phyloP scores from a whole-genome alignment of 2,113 vertebrate species.

The Amblyornis subalaris region DNA sequence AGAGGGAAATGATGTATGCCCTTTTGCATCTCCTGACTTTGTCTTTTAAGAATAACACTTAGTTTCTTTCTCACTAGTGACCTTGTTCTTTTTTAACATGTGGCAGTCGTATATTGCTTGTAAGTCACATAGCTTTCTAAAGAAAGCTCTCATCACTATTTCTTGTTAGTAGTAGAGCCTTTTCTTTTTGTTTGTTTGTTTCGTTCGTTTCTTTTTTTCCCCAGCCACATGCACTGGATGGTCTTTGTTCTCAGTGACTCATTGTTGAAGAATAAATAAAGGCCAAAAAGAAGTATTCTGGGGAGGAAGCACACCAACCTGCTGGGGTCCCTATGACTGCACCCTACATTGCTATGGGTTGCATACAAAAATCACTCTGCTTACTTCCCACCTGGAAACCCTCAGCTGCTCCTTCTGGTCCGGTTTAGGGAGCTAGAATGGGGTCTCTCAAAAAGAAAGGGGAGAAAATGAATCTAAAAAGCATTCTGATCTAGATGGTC shows the following conservation, averaged over 20 bases:
- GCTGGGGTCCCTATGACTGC: accelerated
- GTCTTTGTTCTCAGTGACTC: background rate
- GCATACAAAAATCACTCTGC: background rate
- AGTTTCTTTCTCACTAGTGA: constrained; percentile 52
- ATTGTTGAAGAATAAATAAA: background rate
- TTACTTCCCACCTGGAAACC: background rate
- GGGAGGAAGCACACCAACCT: background rate
- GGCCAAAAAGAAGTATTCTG: background rate
- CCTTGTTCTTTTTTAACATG: constrained; percentile 34
- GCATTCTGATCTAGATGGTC: background rate
- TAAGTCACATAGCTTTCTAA: background rate
- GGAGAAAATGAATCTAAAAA: background rate
- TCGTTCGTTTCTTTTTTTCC: background rate
- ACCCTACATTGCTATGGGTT: accelerated
- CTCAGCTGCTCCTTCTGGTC: background rate
- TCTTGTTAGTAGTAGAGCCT: background rate
- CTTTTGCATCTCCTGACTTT: constrained; percentile 70
- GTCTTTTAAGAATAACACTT: constrained; percentile 60
- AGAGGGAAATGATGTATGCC: constrained; percentile 66
- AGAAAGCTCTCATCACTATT: background rate
- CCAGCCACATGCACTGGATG: background rate
- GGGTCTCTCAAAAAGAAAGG: background rate
- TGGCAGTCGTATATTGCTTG: constrained; percentile 21
- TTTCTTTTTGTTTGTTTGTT: background rate
- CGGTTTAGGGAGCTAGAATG: background rate